A percentile compares a stretch with the other conserved stretches of the same genome.
Conservation (phyloP, 2,797 vertebrate species). For the Sebastes itinus region DNA sequence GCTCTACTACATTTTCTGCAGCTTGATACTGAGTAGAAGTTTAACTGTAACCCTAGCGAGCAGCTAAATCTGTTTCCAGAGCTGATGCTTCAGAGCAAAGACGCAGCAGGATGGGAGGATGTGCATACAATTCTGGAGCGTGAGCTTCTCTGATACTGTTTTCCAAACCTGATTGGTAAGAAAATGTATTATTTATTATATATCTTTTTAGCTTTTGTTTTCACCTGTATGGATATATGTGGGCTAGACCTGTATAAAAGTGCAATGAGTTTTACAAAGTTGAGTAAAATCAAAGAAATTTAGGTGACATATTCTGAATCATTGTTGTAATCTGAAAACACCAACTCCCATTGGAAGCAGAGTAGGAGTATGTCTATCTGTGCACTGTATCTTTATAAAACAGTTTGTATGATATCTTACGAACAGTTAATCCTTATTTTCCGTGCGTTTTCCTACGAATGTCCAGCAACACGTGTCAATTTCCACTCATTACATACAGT, state of each 20-base stretch:
- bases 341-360: neutral
- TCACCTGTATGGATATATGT: neutral
- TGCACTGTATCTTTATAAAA: neutral
- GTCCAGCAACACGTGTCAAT: neutral
- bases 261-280: neutral
- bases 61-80: constrained; percentile 29
- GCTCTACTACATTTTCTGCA: constrained; percentile 5
- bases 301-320: neutral
- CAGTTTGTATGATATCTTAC: neutral
- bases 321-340: neutral
- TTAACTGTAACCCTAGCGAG: neutral
- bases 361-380: neutral
- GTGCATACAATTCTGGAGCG: constrained; percentile 11
- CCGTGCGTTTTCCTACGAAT: neutral
- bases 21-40: constrained; percentile 2
- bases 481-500: neutral
- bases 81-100: constrained; percentile 34
- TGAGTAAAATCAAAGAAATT: constrained; percentile 10
- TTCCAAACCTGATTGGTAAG: constrained; percentile 54
- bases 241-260: neutral
- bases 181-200: neutral
- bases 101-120: constrained; percentile 17
- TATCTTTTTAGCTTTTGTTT: neutral
- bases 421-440: no score
- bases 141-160: constrained; percentile 36